Percentiles rank a stretch among this genome's conserved stretches.
phyloP scores from a whole-genome alignment of 37 sponge, comb jelly and placozoan genomes.

The Axinella damicornis region DNA sequence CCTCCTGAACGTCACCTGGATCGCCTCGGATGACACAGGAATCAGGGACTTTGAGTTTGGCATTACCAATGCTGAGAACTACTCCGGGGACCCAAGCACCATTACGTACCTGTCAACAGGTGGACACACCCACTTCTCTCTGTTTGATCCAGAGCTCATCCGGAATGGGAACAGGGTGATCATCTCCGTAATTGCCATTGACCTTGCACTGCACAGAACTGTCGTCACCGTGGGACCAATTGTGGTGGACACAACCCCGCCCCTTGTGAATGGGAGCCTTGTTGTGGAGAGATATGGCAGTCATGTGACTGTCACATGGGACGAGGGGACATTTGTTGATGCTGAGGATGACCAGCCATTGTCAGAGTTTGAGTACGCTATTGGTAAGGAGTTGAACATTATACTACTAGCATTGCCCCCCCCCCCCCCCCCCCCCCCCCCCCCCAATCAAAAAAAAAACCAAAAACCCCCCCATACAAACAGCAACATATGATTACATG shows the following conservation, averaged over 20 bases:
- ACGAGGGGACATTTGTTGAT: constrained; percentile 35
- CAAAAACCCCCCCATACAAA: not conserved
- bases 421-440: too few species aligned
- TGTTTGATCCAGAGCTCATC: not conserved
- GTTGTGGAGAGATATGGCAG: not conserved
- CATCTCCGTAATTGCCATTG: constrained; percentile 46
- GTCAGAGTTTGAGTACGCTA: constrained; percentile 36
- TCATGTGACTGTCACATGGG: constrained; percentile 63
- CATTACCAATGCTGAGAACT: constrained; percentile 16
- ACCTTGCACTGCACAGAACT: constrained; percentile 32
- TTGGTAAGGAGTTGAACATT: constrained; percentile 79
- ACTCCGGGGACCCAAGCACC: not conserved
- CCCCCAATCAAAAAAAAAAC: too few species aligned
- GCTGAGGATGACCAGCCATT: constrained; percentile 20
- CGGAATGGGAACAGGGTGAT: constrained; percentile 36
- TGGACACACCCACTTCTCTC: constrained; percentile 43
- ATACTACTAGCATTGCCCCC: too few species aligned
- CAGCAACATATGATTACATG: not conserved
- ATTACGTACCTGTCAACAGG: constrained; percentile 25
- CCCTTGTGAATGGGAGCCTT: constrained; percentile 57
- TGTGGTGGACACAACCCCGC: constrained; percentile 74
- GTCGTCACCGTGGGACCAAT: constrained; percentile 68
- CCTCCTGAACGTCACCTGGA: constrained; percentile 73
- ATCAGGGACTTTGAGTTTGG: constrained; percentile 68
- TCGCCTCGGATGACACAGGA: constrained; percentile 59